Conservation (phyloP, 23 tunicate species). For the Trididemnum miniatum region DNA sequence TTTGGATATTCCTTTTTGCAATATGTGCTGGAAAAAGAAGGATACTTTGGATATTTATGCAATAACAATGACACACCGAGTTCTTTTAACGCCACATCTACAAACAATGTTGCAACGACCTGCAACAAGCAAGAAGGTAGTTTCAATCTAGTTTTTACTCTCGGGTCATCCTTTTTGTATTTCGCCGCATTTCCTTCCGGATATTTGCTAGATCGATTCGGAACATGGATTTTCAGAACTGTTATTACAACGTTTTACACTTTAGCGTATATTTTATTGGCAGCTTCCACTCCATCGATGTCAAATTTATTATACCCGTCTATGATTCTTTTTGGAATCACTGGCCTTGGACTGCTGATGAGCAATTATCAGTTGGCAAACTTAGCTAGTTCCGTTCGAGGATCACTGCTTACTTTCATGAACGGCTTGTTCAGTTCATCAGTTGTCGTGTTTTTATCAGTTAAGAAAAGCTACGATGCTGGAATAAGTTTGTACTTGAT, state of each 20-base stretch:
- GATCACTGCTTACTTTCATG: conserved; percentile 43
- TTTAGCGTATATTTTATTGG: conserved; percentile 23
- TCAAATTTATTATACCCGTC: conserved; percentile 44
- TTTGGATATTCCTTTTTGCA: conserved; percentile 64
- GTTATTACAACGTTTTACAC: conserved; percentile 2
- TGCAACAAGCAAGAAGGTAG: conserved; percentile 24
- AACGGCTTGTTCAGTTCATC: conserved; percentile 55
- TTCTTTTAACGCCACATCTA: neutral
- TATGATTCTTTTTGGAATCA: conserved; percentile 29
- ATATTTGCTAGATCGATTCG: conserved; percentile 25
- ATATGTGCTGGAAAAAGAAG: conserved; percentile 60
- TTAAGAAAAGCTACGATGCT: conserved; percentile 32
- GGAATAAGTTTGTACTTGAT: conserved; percentile 12
- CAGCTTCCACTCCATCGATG: conserved; percentile 32
- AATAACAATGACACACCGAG: neutral
- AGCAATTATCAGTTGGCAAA: conserved; percentile 58
- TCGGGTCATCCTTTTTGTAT: neutral
- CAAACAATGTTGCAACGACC: neutral
- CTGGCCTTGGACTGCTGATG: conserved; percentile 40
- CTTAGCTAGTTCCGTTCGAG: conserved; percentile 33
- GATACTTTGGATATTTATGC: conserved; percentile 40
- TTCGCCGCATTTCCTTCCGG: conserved; percentile 11
- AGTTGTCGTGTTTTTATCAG: conserved; percentile 30
- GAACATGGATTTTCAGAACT: conserved; percentile 36
- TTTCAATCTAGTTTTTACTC: conserved; percentile 24